phyloP scores from a whole-genome alignment of 2,113 vertebrate genomes.

The Paradisaea rubra region DNA sequence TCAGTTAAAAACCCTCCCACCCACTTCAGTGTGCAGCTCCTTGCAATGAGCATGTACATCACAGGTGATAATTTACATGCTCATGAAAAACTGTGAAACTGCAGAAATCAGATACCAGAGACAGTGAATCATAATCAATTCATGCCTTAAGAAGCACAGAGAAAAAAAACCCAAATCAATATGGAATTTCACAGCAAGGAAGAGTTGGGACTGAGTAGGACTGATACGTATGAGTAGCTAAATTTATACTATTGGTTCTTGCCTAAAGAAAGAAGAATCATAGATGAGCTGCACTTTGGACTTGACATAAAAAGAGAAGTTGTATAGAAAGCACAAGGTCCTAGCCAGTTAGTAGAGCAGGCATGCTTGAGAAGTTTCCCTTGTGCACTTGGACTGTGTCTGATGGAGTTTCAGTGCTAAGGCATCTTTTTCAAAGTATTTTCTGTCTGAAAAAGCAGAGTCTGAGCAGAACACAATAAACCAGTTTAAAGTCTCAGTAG shows the following conservation, averaged over 20 bases:
- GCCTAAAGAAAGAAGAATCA: background rate
- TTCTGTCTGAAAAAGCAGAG: background rate
- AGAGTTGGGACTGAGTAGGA: background rate
- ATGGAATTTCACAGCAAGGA: background rate
- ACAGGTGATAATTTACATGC: background rate
- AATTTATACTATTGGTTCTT: background rate
- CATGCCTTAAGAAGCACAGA: background rate
- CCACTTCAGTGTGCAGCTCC: background rate
- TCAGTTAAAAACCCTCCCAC: background rate
- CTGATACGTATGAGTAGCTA: background rate
- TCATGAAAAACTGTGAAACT: background rate
- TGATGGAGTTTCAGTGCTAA: background rate
- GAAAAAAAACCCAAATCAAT: background rate
- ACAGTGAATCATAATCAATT: background rate
- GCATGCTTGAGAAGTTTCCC: background rate
- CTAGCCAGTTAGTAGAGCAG: background rate
- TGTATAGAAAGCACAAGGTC: background rate
- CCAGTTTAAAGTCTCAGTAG: background rate
- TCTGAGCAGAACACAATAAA: background rate
- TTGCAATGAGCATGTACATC: background rate
- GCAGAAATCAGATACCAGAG: background rate
- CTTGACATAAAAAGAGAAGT: background rate
- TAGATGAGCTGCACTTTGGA: background rate
- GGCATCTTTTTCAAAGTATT: background rate
- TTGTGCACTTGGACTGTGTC: background rate